Base-by-base conservation (phyloP, 2,797 vertebrate species). In the Tarsius wallacei region DNA sequence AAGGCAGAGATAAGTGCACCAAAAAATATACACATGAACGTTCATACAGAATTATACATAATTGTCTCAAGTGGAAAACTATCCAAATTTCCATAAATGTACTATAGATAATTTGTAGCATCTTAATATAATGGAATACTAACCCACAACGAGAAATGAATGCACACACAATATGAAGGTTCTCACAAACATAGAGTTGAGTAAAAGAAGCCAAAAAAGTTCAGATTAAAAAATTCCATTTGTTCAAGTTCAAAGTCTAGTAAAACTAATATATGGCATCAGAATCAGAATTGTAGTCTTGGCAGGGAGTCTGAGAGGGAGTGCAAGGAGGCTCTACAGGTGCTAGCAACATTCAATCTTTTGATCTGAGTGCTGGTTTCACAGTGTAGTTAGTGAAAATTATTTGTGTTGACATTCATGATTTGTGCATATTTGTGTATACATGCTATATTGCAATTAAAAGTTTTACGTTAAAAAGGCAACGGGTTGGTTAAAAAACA, bases 231-330 rank as follows among this genome's bases (percentile, higher is more conserved):
- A 42, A 87, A 82, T 83, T 94, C n/a, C 53, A 73, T 13, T 96
- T 93, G 73, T 55, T 81, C 93, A 94, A 78, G 9, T 84, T 93
- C n/a, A 80, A 89, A 96, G 42, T 94, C n/a, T 19, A 77, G 14
- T 77, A 90, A 90, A 95, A 81, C 26, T 85, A 66, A 90, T 53
- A 55, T 66, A 12, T n/a, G 28, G 21, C 51, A 22, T 88, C 82
- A 87, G 36, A 82, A 76, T 74, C 73, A 88, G 36, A 70, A 90
- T 31, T 68, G 22, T 64, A 64, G 63, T 80, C 55, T 78, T 64
- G 24, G 33, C 66, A 71, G 74, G 63, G 17, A 0, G 16, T 73
- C 49, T 84, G 71, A 90, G 28, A 74, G 73, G 68, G 7, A 17
- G 5, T 74, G 47, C 31, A 36, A 59, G 87, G 2, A 16, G 10